A percentile compares a stretch with the other conserved stretches of the same genome.
phyloP scores from a whole-genome alignment of 2,113 vertebrate species.

The Chloroceryle aenea region DNA sequence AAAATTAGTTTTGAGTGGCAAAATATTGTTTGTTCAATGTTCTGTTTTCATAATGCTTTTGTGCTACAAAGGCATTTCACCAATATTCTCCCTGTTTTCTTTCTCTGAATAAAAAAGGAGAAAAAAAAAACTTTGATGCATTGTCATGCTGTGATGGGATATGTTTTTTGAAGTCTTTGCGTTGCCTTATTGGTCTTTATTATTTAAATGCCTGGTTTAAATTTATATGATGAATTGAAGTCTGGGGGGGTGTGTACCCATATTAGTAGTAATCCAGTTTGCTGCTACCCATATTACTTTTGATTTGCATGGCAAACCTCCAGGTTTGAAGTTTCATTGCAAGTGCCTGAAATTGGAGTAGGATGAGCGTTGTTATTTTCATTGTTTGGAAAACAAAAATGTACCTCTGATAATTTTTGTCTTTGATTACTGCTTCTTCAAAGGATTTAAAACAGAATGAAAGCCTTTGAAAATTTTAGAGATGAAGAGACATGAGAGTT shows the following conservation, averaged over 20 bases:
- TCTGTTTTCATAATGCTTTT: conserved; percentile 55
- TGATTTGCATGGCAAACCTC: conserved; percentile 80
- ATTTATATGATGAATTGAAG: conserved; percentile 78
- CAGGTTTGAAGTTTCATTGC: conserved; percentile 79
- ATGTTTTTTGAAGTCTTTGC: conserved; percentile 77
- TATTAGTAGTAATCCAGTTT: conserved; percentile 68
- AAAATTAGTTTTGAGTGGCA: conserved; percentile 27
- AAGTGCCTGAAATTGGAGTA: conserved; percentile 78
- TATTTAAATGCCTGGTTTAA: conserved; percentile 79
- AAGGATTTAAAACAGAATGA: conserved; percentile 85
- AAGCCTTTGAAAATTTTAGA: conserved; percentile 89
- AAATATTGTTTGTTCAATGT: conserved; percentile 44
- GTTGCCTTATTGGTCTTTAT: conserved; percentile 72
- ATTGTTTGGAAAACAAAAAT: conserved; percentile 88
- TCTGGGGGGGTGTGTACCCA: conserved; percentile 37
- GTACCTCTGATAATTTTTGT: conserved; percentile 89
- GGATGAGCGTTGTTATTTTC: conserved; percentile 82
- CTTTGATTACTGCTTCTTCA: conserved; percentile 88
- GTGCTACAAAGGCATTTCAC: conserved; percentile 50
- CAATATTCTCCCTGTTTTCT: conserved; percentile 51
- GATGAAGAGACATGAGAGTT: conserved; percentile 85
- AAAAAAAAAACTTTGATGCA: conserved; percentile 60
- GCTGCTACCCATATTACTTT: conserved; percentile 73
- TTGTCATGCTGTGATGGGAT: conserved; percentile 73
- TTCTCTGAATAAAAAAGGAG: conserved; percentile 60